Conservation (phyloP, 2,888 invertebrate species). For the Coleophora deauratella region DNA sequence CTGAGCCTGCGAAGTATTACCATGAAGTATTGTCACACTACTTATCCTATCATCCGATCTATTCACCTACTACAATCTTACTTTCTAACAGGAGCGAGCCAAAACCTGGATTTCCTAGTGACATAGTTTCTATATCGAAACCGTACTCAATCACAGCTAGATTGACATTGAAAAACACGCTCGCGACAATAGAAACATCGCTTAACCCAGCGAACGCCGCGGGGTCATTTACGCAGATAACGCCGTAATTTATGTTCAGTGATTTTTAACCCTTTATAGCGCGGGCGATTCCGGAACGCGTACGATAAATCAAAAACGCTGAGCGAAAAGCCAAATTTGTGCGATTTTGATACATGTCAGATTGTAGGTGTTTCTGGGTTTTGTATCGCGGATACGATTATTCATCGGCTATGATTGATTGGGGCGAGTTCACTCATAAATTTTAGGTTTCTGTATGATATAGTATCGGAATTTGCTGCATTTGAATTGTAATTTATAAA, state of each 20-base stretch:
- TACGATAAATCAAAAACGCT: conserved; percentile 32
- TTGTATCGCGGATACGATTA: conserved; percentile 19
- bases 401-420: conserved; percentile 24
- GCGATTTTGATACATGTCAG: conserved; percentile 18
- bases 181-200: conserved; percentile 3
- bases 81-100: no score
- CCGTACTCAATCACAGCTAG: conserved; percentile 1
- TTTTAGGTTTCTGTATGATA: not conserved
- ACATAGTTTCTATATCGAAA: not conserved
- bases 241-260: conserved; percentile 59
- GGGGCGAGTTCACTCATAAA: conserved; percentile 15
- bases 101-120: not conserved
- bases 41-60: no score
- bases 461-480: not conserved
- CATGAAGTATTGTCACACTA: no score
- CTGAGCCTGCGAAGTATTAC: no score
- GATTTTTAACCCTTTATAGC: conserved; percentile 66
- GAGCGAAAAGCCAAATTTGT: conserved; percentile 19
- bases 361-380: conserved; percentile 23
- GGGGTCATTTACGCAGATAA: conserved; percentile 30
- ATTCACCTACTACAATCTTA: no score
- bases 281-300: conserved; percentile 32
- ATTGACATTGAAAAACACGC: conserved; percentile 5
- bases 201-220: conserved; percentile 4
- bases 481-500: no score